Conservation (phyloP, 2,888 invertebrate species). For the Gnatocerus cornutus region DNA sequence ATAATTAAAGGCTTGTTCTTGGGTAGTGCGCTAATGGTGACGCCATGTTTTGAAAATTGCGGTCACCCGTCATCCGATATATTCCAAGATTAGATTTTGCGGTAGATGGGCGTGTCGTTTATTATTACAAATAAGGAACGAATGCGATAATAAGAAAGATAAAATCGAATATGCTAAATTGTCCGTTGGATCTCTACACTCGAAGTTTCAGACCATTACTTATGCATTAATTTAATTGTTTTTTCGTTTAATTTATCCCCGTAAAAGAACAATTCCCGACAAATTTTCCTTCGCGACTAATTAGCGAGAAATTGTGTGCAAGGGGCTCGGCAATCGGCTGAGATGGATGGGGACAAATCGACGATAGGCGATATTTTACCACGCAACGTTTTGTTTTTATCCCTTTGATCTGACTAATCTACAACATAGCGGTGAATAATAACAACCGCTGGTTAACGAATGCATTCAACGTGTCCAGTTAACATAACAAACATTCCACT, state of each 20-base stretch:
- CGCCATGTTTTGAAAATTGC: conserved; percentile 38
- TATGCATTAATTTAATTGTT: too few species aligned
- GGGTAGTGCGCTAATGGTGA: conserved; percentile 13
- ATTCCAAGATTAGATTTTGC: conserved; percentile 41
- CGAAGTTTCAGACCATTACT: too few species aligned
- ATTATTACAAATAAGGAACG: conserved; percentile 45
- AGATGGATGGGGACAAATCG: conserved; percentile 32
- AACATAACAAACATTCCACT: conserved; percentile 62
- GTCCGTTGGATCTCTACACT: not conserved
- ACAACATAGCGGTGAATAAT: conserved; percentile 56
- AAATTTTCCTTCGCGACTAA: conserved; percentile 33
- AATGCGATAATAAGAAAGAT: conserved; percentile 37
- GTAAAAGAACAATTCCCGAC: conserved; percentile 34
- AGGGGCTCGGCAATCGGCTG: conserved; percentile 3
- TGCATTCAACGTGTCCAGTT: conserved; percentile 57
- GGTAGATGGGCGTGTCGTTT: conserved; percentile 43
- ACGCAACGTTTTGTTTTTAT: conserved; percentile 52
- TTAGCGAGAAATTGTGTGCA: conserved; percentile 27
- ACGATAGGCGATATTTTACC: conserved; percentile 46
- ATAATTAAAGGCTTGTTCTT: conserved; percentile 25
- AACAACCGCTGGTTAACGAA: conserved; percentile 55
- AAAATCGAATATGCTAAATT: conserved; percentile 38
- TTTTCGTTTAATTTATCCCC: conserved; percentile 32
- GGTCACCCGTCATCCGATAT: conserved; percentile 38
- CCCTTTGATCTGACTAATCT: conserved; percentile 57